A percentile compares a stretch with the other conserved stretches of the same genome.
Evolutionary conservation across 2,113 vertebrate genomes (phyloP).

Genomic region (Heterochromis multidens): DNA sequence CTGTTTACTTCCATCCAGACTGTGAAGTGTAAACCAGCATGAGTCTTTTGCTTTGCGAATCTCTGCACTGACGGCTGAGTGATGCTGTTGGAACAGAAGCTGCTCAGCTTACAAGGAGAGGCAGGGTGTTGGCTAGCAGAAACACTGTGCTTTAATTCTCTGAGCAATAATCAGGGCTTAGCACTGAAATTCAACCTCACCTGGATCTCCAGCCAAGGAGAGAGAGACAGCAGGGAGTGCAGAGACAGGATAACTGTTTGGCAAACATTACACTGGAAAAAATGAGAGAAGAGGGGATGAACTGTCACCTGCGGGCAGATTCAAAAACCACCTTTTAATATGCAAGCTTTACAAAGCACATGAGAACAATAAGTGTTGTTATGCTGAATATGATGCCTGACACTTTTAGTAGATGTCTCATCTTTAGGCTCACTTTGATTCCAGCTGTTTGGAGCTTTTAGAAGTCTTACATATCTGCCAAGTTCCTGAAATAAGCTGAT

Average conservation of each 20-base stretch:
- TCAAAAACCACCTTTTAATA: neutral
- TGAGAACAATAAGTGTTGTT: neutral
- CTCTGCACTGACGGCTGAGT: neutral
- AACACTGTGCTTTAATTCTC: slow-evolving; percentile 3
- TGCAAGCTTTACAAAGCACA: neutral
- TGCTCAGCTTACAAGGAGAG: neutral
- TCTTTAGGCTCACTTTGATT: too few species aligned
- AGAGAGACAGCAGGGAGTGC: neutral
- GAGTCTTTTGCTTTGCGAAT: neutral
- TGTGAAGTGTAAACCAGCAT: neutral
- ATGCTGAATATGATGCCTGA: too few species aligned
- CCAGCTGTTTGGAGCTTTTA: too few species aligned
- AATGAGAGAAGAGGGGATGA: neutral
- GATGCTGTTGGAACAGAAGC: neutral
- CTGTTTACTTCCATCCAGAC: neutral
- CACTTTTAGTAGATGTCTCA: too few species aligned
- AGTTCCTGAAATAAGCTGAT: too few species aligned
- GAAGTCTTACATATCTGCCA: too few species aligned
- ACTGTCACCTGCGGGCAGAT: neutral
- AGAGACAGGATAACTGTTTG: neutral
- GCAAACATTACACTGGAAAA: neutral
- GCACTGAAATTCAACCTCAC: slow-evolving; percentile 26
- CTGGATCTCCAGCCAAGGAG: neutral
- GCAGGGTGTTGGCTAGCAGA: slow-evolving; percentile 2
- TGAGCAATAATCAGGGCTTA: slow-evolving; percentile 34